Evolutionary conservation across 2,888 invertebrate genomes (phyloP).

Genomic region (Nemoura dubitans): DNA sequence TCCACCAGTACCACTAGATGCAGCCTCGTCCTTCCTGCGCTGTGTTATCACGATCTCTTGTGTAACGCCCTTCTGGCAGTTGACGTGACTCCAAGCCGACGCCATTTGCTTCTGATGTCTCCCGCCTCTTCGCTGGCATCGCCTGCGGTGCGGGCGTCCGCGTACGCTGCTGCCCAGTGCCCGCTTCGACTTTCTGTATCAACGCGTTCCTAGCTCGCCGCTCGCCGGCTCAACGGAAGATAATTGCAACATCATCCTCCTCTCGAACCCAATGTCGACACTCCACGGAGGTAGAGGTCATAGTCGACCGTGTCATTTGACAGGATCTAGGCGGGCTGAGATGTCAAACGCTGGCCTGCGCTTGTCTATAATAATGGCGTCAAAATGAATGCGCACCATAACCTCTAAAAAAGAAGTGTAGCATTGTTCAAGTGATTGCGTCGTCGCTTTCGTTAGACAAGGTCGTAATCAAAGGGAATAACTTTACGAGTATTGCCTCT

Average conservation of each 20-base stretch:
- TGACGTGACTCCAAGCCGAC: slow-evolving; percentile 17
- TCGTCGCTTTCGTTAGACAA: background rate
- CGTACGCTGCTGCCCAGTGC: background rate
- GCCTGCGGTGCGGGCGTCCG: slow-evolving; percentile 23
- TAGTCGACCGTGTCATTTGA: background rate
- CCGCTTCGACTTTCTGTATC: background rate
- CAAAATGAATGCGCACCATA: no score
- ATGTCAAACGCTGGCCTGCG: background rate
- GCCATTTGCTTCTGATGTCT: slow-evolving; percentile 9
- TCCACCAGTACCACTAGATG: no score
- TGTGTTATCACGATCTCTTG: background rate
- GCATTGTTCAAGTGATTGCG: no score
- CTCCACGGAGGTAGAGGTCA: background rate
- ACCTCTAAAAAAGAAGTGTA: no score
- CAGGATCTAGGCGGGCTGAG: background rate
- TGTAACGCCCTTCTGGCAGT: slow-evolving; percentile 26
- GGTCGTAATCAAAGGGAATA: background rate
- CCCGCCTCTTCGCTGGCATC: background rate
- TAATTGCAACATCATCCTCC: slow-evolving; percentile 33
- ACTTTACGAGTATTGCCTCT: background rate
- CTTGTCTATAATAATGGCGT: no score
- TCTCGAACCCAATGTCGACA: slow-evolving; percentile 16
- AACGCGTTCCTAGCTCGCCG: background rate
- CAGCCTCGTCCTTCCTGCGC: background rate
- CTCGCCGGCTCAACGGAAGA: background rate